These are phyloP conservation scores for Baryphthengus martii DNA, from an alignment of 2,113 vertebrate genomes.

Conservation along the genomic window DNA sequence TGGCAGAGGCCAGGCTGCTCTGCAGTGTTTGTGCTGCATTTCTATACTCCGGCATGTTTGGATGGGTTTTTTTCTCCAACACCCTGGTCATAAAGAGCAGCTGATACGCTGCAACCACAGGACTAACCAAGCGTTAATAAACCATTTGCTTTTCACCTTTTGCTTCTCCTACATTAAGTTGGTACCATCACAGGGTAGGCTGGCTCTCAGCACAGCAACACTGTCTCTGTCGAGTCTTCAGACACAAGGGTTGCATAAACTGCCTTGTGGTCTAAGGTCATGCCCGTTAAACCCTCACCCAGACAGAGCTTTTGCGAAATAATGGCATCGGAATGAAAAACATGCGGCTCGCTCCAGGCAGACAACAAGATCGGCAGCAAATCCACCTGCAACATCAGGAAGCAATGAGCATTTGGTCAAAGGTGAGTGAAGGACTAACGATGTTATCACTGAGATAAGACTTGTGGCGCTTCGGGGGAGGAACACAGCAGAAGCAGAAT, in stretches of 20 bases:
- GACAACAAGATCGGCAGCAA: not conserved
- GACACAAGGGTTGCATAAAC: not conserved
- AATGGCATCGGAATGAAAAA: not conserved
- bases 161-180: not conserved
- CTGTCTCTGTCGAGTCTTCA: not conserved
- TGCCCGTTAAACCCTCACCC: not conserved
- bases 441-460: not conserved
- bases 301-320: not conserved
- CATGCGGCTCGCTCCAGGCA: not conserved
- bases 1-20: not conserved
- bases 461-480: not conserved
- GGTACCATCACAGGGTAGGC: too few relatives aligned
- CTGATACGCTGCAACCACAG: not conserved
- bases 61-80: not conserved
- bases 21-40: not conserved
- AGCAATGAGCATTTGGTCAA: not conserved
- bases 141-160: not conserved
- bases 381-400: not conserved
- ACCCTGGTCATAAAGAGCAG: not conserved
- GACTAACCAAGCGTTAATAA: not conserved
- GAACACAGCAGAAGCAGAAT: not conserved
- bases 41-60: not conserved
- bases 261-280: not conserved
- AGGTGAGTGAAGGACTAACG: not conserved
- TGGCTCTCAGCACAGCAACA: not conserved